Conservation (phyloP, 2,888 invertebrate genomes). For the Lasioglossum villosulum region DNA sequence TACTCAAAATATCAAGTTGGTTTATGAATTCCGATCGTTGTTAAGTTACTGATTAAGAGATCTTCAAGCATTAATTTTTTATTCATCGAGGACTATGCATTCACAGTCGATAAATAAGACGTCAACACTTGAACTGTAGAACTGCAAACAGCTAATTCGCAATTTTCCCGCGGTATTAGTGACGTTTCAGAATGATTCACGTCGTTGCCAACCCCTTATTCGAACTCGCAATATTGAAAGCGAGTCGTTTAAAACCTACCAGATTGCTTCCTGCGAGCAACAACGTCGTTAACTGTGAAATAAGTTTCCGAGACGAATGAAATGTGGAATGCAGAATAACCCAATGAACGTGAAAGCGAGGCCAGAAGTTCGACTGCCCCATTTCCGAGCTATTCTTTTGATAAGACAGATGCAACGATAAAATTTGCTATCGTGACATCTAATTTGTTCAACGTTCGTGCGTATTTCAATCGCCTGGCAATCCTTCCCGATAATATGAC, state of each 20-base stretch:
- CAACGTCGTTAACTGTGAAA: conserved; percentile 40
- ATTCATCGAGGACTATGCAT: too few relatives aligned
- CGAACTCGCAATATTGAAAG: neutral
- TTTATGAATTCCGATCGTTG: too few relatives aligned
- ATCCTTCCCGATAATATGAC: neutral
- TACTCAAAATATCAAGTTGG: too few relatives aligned
- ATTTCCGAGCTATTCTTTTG: conserved; percentile 31
- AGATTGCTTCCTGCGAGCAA: neutral
- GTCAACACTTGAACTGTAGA: neutral
- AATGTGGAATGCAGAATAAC: conserved; percentile 24
- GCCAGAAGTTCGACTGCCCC: conserved; percentile 24
- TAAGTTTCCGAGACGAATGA: conserved; percentile 37
- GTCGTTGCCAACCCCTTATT: neutral
- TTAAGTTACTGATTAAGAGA: too few relatives aligned
- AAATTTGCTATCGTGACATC: conserved; percentile 58
- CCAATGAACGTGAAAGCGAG: conserved; percentile 31
- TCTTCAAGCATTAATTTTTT: too few relatives aligned
- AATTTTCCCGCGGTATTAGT: neutral
- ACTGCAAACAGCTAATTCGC: neutral
- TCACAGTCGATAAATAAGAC: neutral
- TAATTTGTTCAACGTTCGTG: conserved; percentile 13
- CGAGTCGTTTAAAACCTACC: neutral
- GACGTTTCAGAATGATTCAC: neutral
- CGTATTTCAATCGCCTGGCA: neutral
- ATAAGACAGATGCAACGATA: conserved; percentile 40